phyloP scores from a whole-genome alignment of 2,888 invertebrate species.

The Acleris literana region DNA sequence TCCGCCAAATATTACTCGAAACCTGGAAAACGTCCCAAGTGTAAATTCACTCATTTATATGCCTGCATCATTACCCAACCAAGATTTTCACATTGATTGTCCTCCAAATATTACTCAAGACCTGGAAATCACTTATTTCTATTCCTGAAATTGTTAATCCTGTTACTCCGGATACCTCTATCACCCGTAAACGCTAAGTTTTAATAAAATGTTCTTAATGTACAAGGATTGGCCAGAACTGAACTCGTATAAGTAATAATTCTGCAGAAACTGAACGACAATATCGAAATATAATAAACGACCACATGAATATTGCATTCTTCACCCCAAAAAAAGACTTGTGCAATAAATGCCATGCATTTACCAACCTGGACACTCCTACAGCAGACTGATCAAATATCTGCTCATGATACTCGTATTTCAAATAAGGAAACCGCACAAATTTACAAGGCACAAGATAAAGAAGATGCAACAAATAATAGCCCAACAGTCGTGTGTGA shows the following conservation, averaged over 20 bases:
- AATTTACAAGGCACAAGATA: too few species aligned
- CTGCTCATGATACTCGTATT: not conserved
- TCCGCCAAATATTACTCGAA: not conserved
- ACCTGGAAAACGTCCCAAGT: not conserved
- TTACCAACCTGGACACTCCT: not conserved
- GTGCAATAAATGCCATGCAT: conserved; percentile 2
- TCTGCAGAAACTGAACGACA: conserved; percentile 1
- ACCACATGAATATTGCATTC: not conserved
- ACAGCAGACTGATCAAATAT: not conserved
- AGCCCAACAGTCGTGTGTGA: too few species aligned
- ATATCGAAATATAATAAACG: not conserved
- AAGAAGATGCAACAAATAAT: too few species aligned
- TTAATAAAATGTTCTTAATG: not conserved
- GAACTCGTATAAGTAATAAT: not conserved
- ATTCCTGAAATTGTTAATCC: not conserved
- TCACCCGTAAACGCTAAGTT: conserved; percentile 1
- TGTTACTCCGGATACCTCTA: not conserved
- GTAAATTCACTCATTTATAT: not conserved
- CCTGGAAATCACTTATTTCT: not conserved
- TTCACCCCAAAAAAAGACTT: not conserved
- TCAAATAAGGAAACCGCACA: too few species aligned
- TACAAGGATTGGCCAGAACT: not conserved
- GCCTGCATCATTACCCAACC: too few species aligned
- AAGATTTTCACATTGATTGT: too few species aligned
- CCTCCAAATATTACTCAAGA: too few species aligned